A percentile compares a stretch with the other conserved stretches of the same genome.
Conservation (phyloP, 1,140 invertebrate genomes). For the Piezodorus guildinii region DNA sequence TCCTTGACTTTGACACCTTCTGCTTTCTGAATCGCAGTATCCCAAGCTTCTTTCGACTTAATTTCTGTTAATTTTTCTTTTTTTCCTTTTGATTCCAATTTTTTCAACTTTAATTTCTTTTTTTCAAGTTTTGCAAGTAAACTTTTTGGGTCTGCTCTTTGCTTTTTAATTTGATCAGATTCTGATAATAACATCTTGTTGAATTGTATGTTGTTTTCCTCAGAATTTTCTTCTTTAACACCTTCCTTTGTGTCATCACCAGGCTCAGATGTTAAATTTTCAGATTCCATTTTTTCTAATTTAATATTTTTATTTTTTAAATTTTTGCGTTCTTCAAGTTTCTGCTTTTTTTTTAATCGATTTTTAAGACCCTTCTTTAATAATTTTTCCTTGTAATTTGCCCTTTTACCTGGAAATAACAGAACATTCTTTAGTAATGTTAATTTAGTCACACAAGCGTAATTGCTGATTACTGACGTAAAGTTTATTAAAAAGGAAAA, state of each 20-base stretch:
- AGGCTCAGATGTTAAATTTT: not conserved
- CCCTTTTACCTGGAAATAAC: slow-evolving; percentile 18
- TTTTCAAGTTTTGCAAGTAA: slow-evolving; percentile 15
- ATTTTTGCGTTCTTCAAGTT: slow-evolving; percentile 18
- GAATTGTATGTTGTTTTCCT: not conserved
- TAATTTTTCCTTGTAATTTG: slow-evolving; percentile 20
- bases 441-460: too few relatives aligned
- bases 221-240: not conserved
- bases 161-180: not conserved
- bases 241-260: not conserved
- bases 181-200: slow-evolving; percentile 19
- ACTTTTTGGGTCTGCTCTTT: slow-evolving; percentile 13
- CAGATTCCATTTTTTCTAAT: not conserved
- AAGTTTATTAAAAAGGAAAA: too few relatives aligned
- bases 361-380: slow-evolving; percentile 20
- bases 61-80: slow-evolving; percentile 19
- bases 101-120: slow-evolving; percentile 21
- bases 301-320: slow-evolving; percentile 12
- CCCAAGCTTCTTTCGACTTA: slow-evolving; percentile 20
- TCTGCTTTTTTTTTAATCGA: slow-evolving; percentile 19
- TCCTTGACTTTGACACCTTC: slow-evolving; percentile 26
- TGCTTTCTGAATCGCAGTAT: slow-evolving; percentile 23
- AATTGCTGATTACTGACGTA: too few relatives aligned
- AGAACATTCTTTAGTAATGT: not conserved
- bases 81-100: slow-evolving; percentile 19